phyloP scores from a whole-genome alignment of 2,113 vertebrate species.

The Chloebia gouldiae region DNA sequence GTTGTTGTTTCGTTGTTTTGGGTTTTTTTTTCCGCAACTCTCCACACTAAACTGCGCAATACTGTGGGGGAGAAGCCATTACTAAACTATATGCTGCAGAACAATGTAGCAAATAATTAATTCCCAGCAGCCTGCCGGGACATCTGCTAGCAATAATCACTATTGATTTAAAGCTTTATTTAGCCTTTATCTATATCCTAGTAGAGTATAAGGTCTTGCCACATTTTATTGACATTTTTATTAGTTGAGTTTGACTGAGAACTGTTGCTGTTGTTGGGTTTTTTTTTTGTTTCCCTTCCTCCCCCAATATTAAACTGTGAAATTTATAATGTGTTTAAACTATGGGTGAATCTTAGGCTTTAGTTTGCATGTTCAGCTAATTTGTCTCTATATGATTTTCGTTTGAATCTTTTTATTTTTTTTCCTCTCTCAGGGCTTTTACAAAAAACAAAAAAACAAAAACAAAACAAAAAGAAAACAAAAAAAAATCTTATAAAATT shows the following conservation, averaged over 20 bases:
- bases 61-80: slow-evolving; percentile 86
- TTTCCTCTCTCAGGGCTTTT: slow-evolving; percentile 96
- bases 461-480: slow-evolving; percentile 54
- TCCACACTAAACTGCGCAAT: slow-evolving; percentile 77
- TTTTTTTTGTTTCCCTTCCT: slow-evolving; percentile 34
- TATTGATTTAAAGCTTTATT: slow-evolving; percentile 95
- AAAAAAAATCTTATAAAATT: slow-evolving; percentile 77
- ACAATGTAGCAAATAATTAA: slow-evolving; percentile 71
- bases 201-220: slow-evolving; percentile 81
- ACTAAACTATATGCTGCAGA: slow-evolving; percentile 83
- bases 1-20: background rate
- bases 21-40: slow-evolving; percentile 76
- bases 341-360: slow-evolving; percentile 93
- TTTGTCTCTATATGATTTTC: slow-evolving; percentile 79
- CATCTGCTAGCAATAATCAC: slow-evolving; percentile 85
- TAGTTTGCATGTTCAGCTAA: slow-evolving; percentile 95
- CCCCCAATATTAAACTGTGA: slow-evolving; percentile 93
- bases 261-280: slow-evolving; percentile 67
- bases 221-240: slow-evolving; percentile 79
- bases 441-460: slow-evolving; percentile 66
- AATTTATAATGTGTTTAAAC: slow-evolving; percentile 89
- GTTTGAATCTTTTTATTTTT: slow-evolving; percentile 75
- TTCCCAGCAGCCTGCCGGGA: slow-evolving; percentile 69
- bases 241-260: slow-evolving; percentile 82
- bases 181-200: slow-evolving; percentile 81